Evolutionary conservation across 2,888 invertebrate genomes (phyloP).

Genomic region (Pheosia tremula): DNA sequence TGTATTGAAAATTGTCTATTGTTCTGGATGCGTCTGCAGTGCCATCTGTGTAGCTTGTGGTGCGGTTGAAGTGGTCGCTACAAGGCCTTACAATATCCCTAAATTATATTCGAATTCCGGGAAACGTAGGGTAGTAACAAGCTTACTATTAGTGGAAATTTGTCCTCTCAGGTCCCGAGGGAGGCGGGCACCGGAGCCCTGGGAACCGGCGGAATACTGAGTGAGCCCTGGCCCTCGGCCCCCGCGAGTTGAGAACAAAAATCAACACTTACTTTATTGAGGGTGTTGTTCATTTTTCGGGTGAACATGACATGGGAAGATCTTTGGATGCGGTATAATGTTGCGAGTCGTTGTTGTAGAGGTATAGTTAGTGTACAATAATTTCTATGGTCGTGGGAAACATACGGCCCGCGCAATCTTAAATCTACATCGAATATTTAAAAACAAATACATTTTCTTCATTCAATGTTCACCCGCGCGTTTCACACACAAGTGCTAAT

Average conservation of each 20-base stretch:
- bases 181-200: conserved; percentile 47
- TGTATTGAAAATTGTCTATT: no score
- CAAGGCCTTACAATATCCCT: background rate
- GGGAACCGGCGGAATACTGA: conserved; percentile 62
- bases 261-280: conserved; percentile 71
- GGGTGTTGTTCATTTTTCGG: conserved; percentile 65
- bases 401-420: no score
- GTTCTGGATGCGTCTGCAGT: no score
- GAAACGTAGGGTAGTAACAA: conserved; percentile 59
- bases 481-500: no score
- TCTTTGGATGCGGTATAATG: conserved; percentile 43
- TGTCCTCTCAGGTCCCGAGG: conserved; percentile 60
- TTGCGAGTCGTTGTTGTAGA: no score
- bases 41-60: no score
- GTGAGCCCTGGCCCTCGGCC: conserved; percentile 12
- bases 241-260: conserved; percentile 70
- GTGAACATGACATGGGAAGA: conserved; percentile 14
- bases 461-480: no score
- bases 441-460: no score
- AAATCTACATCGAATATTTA: no score
- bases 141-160: conserved; percentile 65
- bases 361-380: no score
- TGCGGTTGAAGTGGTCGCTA: no score
- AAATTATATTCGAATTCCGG: conserved; percentile 13
- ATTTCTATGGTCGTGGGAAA: no score